Evolutionary conservation across 2,888 invertebrate genomes (phyloP).

Genomic region (Ferrisia virgata): DNA sequence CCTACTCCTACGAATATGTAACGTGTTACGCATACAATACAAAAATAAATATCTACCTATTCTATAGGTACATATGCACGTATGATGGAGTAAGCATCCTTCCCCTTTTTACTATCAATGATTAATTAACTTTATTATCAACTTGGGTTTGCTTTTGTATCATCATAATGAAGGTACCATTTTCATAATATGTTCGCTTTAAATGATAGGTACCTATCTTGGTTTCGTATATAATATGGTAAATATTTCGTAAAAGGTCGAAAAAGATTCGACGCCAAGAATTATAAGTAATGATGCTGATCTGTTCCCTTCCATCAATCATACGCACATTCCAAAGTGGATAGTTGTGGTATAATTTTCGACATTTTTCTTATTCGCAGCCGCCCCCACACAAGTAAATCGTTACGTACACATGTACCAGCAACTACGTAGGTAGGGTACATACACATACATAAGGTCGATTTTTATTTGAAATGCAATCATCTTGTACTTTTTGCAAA

Average conservation of each 20-base stretch:
- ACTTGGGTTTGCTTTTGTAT: neutral
- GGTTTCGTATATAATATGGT: neutral
- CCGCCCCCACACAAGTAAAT: neutral
- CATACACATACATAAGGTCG: neutral
- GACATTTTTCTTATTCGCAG: neutral
- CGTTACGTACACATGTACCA: neutral
- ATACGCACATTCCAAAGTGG: neutral
- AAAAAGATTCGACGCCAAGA: slow-evolving; percentile 11
- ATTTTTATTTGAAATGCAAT: neutral
- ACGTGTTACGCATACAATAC: too few relatives aligned
- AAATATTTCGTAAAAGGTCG: neutral
- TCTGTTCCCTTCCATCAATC: slow-evolving; percentile 7
- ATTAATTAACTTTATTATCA: neutral
- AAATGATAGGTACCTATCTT: neutral
- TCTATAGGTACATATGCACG: neutral
- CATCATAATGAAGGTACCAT: neutral
- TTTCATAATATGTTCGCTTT: neutral
- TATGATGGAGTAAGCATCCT: neutral
- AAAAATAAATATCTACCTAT: neutral
- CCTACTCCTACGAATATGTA: too few relatives aligned
- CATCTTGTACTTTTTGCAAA: neutral
- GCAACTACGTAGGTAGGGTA: too few relatives aligned
- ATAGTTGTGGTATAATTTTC: neutral
- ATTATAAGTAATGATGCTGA: slow-evolving; percentile 1
- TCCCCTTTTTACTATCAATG: neutral